Evolutionary conservation across 2,888 invertebrate species (phyloP).

Genomic region (Diachrysia chrysitis): DNA sequence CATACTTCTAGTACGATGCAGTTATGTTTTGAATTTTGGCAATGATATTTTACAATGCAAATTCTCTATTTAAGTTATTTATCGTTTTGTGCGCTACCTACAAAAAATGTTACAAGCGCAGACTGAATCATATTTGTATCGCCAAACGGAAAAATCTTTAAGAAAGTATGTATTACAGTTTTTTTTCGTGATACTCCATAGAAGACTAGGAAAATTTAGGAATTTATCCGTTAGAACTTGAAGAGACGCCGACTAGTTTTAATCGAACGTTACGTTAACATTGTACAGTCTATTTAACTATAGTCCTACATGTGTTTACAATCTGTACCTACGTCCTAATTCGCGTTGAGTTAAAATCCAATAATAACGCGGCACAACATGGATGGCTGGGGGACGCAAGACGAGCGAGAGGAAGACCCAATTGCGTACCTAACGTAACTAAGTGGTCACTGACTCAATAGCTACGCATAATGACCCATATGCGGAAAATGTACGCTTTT

Average conservation of each 20-base stretch:
- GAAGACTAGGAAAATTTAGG: too few relatives aligned
- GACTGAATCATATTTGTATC: too few relatives aligned
- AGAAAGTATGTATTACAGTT: too few relatives aligned
- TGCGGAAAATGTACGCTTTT: conserved; percentile 48
- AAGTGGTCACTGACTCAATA: conserved; percentile 86
- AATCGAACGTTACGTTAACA: background rate
- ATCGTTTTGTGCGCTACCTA: background rate
- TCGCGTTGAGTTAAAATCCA: conserved; percentile 59
- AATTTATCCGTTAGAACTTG: too few relatives aligned
- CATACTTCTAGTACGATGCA: background rate
- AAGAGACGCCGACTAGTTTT: too few relatives aligned
- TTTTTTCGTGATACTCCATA: too few relatives aligned
- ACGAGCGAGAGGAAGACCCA: conserved; percentile 81
- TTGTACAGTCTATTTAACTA: background rate
- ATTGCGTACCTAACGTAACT: conserved; percentile 71
- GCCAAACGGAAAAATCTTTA: too few relatives aligned
- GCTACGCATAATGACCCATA: conserved; percentile 59
- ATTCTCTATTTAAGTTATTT: background rate
- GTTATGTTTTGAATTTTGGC: background rate
- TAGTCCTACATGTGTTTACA: conserved; percentile 34
- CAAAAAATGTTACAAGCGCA: too few relatives aligned
- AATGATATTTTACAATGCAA: background rate
- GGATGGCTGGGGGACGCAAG: conserved; percentile 74
- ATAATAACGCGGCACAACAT: conserved; percentile 61
- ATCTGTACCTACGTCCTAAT: conserved; percentile 49